These are phyloP conservation scores for Centropyge bicolor DNA, from an alignment of 2,797 vertebrate species.

Conservation along the genomic window DNA sequence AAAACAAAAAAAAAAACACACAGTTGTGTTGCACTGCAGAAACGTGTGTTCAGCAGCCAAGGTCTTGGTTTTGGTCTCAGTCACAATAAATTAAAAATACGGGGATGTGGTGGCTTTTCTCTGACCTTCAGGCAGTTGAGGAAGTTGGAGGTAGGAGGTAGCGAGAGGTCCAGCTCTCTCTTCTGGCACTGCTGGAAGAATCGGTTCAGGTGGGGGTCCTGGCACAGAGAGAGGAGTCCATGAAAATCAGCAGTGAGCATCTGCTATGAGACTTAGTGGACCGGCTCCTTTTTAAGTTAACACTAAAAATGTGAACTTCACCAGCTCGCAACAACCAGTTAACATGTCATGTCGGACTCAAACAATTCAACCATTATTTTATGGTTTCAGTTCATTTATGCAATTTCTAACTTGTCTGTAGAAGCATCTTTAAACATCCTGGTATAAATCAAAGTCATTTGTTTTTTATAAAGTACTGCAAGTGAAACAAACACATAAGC, in stretches of 20 bases:
- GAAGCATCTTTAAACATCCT: background rate
- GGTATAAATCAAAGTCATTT: background rate
- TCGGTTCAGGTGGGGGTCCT: slow-evolving; percentile 95
- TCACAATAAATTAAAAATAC: slow-evolving; percentile 19
- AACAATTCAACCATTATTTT: background rate
- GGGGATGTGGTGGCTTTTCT: slow-evolving; percentile 20
- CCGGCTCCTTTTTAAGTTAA: slow-evolving; percentile 25
- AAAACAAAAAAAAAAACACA: background rate
- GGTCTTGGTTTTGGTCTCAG: slow-evolving; percentile 25
- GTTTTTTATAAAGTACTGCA: background rate
- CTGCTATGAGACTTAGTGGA: slow-evolving; percentile 59
- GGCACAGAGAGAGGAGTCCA: slow-evolving; percentile 54
- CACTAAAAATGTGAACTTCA: slow-evolving; percentile 23
- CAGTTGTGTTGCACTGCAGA: slow-evolving; percentile 20
- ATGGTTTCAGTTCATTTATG: background rate
- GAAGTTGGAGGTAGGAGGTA: slow-evolving; percentile 93
- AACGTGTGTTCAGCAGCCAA: background rate
- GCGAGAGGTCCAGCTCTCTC: slow-evolving; percentile 91
- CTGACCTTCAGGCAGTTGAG: slow-evolving; percentile 94
- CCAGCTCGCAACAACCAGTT: background rate
- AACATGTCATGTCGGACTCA: background rate
- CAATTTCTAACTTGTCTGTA: background rate
- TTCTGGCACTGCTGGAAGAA: slow-evolving; percentile 99
- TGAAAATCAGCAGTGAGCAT: slow-evolving; percentile 43
- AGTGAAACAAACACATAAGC: background rate